Base-by-base conservation (phyloP, 2,113 vertebrate genomes). In the Rhabdornis inornatus region DNA sequence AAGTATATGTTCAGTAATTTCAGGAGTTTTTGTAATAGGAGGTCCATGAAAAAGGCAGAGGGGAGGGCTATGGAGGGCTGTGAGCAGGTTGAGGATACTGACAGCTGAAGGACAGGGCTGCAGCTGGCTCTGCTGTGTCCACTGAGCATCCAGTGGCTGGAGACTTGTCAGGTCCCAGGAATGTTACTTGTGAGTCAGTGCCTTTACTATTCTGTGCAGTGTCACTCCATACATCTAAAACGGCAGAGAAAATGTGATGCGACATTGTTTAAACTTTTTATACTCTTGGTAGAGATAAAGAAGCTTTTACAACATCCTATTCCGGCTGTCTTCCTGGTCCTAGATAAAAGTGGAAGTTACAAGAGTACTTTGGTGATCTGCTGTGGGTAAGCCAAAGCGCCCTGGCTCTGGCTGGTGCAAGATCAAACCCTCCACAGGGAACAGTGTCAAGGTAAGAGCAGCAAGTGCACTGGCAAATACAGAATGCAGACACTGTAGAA, bases 101-200 rank as follows among this genome's bases (percentile, higher is more conserved):
- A 50, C 3, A 21, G 25, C 63, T 82, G 61, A 79, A 85, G 37
- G 24, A 52, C 2, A 9, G 18, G 17, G 15, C 52, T 87, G 53
- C 18, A 80, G 23, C n/a, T 84, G 39, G 4, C 6, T 78, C 52
- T 59, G 44, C 25, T 45, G 27, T 25, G 7, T 4, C 10, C 7
- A 22, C 15, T 10, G 31, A 68, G 61, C 35, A 56, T 45, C 6
- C 17, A 4, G 28, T 23, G 22, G 9, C 59, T 86, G 31, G 35
- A 49, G 25, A 28, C 7, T 81, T 66, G 9, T 39, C 40, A n/a
- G n/a, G 25, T 81, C n/a, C 12, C 21, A 42, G 35, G 10, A 42
- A 22, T 0, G 0, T 30, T 81, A 10, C n/a, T 30, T 63, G 40
- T 68, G 35, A 52, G 27, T 61, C 40, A 30, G 11, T 39, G 22